Conservation (phyloP, 2,888 invertebrate species). For the Caenorhabditis angaria region DNA sequence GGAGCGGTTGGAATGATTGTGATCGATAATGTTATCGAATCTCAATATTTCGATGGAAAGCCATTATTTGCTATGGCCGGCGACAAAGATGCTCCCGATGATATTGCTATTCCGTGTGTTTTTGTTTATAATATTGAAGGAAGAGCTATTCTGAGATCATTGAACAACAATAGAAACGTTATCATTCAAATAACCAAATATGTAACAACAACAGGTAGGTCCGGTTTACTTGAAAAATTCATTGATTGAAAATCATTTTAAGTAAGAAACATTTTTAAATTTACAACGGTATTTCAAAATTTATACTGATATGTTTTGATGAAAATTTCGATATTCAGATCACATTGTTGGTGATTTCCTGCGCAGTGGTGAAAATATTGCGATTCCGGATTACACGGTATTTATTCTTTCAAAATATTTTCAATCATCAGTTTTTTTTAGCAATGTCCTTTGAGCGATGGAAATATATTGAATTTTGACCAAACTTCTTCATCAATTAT, state of each 20-base stretch:
- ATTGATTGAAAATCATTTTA: no score
- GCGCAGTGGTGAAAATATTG: conserved; percentile 7
- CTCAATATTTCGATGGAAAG: conserved; percentile 80
- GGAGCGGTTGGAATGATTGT: conserved; percentile 88
- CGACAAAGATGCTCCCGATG: conserved; percentile 80
- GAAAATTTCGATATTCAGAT: conserved; percentile 25
- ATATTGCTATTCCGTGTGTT: conserved; percentile 60
- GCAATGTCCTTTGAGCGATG: conserved; percentile 33
- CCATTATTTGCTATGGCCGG: conserved; percentile 96
- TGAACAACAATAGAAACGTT: conserved; percentile 14
- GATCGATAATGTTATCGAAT: conserved; percentile 80
- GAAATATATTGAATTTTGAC: conserved; percentile 46
- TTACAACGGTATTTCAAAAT: no score
- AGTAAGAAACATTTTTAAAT: no score
- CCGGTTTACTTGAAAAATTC: no score
- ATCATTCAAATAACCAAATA: conserved; percentile 5
- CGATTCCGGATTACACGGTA: no score
- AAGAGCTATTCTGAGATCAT: conserved; percentile 15
- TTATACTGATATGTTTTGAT: no score
- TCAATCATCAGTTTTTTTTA: conserved; percentile 10
- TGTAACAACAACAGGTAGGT: conserved; percentile 6
- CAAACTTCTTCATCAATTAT: conserved; percentile 29
- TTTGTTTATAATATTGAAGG: conserved; percentile 61
- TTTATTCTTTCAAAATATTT: background rate
- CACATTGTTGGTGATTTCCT: conserved; percentile 11